A percentile compares a stretch with the other conserved stretches of the same genome.
These are phyloP conservation scores for Meloidogyne chitwoodi DNA, from an alignment of 1,140 invertebrate genomes.

Conservation along the genomic window DNA sequence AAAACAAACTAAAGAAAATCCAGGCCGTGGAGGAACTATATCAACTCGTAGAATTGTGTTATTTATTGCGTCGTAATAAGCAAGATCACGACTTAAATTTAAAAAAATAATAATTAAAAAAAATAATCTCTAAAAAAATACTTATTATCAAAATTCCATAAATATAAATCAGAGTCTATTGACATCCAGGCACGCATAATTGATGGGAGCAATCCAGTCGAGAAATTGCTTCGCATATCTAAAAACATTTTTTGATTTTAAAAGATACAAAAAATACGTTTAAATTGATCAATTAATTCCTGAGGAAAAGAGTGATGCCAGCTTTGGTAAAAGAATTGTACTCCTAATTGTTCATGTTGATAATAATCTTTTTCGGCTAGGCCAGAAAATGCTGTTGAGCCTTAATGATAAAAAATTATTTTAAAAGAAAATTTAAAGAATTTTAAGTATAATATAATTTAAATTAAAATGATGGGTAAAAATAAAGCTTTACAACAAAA, in stretches of 20 bases:
- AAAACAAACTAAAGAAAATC: constrained; percentile 45
- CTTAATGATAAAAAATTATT: constrained; percentile 16
- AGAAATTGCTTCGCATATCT: constrained; percentile 87
- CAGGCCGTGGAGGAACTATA: constrained; percentile 54
- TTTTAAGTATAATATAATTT: neutral
- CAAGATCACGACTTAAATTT: constrained; percentile 55
- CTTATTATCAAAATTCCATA: constrained; percentile 88
- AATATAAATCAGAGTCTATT: constrained; percentile 93
- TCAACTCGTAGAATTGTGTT: constrained; percentile 59
- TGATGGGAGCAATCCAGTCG: constrained; percentile 92
- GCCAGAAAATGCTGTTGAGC: constrained; percentile 23
- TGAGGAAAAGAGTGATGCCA: constrained; percentile 42
- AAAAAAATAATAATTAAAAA: neutral
- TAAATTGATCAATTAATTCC: constrained; percentile 45
- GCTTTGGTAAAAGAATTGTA: constrained; percentile 31
- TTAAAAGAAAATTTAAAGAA: neutral
- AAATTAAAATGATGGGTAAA: neutral
- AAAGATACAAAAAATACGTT: constrained; percentile 26
- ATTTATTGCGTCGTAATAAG: constrained; percentile 60
- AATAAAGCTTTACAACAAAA: too few species aligned
- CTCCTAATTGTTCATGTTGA: constrained; percentile 24
- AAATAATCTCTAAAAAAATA: constrained; percentile 50
- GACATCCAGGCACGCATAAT: constrained; percentile 92
- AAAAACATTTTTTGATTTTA: constrained; percentile 1
- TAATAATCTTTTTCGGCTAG: constrained; percentile 31